Conservation (phyloP, 2,797 vertebrate species). For the Coluber constrictor region DNA sequence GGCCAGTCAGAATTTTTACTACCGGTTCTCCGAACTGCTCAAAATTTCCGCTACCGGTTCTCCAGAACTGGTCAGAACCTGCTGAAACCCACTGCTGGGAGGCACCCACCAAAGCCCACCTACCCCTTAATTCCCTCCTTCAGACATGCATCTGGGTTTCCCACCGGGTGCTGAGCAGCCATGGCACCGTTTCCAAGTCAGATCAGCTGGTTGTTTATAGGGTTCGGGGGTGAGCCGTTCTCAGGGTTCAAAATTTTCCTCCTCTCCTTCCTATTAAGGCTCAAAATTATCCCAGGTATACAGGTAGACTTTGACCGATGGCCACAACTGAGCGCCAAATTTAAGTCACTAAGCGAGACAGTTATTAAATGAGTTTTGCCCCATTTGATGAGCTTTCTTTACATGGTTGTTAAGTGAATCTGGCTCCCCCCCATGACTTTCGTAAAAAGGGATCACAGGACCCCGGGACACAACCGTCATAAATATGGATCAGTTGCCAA, state of each 20-base stretch:
- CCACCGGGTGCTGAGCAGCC: background rate
- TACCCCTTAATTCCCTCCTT: background rate
- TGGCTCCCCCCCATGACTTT: background rate
- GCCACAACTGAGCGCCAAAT: too few species aligned
- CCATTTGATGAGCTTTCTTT: background rate
- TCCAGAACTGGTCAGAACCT: too few species aligned
- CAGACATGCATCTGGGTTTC: background rate
- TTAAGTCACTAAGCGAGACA: background rate
- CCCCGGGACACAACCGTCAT: too few species aligned
- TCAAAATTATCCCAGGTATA: background rate
- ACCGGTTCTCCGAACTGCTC: too few species aligned
- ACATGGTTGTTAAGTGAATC: background rate
- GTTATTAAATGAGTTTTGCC: background rate
- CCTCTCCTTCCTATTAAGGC: background rate
- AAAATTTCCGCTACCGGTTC: too few species aligned
- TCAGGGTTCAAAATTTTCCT: background rate
- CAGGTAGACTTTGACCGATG: background rate
- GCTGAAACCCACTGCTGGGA: background rate
- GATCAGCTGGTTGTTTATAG: background rate
- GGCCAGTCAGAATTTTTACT: too few species aligned
- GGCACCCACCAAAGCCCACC: background rate
- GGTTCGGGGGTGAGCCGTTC: background rate
- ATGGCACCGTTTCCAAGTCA: background rate
- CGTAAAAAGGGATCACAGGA: background rate
- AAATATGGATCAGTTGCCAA: too few species aligned